Conservation (phyloP, 2,113 vertebrate genomes). For the Prunella himalayana region DNA sequence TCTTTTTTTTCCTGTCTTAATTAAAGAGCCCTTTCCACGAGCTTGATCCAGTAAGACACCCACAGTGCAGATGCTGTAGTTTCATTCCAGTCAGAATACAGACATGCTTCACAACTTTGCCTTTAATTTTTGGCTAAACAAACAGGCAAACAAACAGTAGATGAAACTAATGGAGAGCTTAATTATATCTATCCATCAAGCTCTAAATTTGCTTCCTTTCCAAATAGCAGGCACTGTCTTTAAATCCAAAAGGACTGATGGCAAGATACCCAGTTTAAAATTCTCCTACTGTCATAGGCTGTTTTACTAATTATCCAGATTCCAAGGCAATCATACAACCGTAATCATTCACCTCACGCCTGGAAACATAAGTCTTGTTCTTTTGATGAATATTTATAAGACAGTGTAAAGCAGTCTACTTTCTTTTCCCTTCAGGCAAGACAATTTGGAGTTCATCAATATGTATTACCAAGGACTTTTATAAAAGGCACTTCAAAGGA, state of each 20-base stretch:
- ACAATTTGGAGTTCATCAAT: conserved; percentile 98
- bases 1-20: neutral
- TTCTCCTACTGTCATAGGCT: conserved; percentile 74
- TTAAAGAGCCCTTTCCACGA: neutral
- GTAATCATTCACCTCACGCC: conserved; percentile 87
- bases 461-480: conserved; percentile 96
- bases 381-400: conserved; percentile 95
- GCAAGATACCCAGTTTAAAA: conserved; percentile 75
- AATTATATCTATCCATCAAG: conserved; percentile 62
- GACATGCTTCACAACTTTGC: conserved; percentile 4
- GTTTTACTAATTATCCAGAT: conserved; percentile 85
- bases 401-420: conserved; percentile 88
- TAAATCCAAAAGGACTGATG: conserved; percentile 62
- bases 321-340: conserved; percentile 82
- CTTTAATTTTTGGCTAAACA: conserved; percentile 61
- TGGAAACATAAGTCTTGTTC: conserved; percentile 83
- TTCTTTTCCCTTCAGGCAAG: conserved; percentile 89
- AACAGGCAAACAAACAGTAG: conserved; percentile 54
- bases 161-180: conserved; percentile 49
- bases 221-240: conserved; percentile 44
- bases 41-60: neutral
- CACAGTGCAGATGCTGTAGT: neutral
- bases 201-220: conserved; percentile 47
- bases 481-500: conserved; percentile 97
- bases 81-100: conserved; percentile 8